Percentiles rank a stretch among this genome's conserved stretches.
Conservation (phyloP, 1,140 invertebrate genomes). For the Euwallacea fornicatus region DNA sequence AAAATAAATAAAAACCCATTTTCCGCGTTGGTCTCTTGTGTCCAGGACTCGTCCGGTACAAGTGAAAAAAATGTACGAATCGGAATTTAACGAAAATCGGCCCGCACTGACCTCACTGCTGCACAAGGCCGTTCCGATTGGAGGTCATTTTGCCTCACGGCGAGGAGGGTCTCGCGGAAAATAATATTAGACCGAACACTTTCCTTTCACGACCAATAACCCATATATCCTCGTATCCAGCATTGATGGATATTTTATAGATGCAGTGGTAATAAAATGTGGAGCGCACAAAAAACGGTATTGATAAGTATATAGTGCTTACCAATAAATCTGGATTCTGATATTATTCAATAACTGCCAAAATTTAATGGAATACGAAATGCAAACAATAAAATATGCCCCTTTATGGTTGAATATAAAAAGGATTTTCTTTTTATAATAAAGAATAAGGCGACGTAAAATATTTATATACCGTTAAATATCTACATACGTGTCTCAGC, state of each 20-base stretch:
- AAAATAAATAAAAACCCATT: too few relatives aligned
- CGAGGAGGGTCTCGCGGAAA: too few relatives aligned
- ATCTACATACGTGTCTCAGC: slow-evolving; percentile 18
- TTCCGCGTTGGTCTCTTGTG: too few relatives aligned
- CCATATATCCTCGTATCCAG: too few relatives aligned
- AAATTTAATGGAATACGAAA: slow-evolving; percentile 35
- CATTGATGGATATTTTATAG: slow-evolving; percentile 1
- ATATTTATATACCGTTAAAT: slow-evolving; percentile 37
- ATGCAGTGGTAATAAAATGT: neutral
- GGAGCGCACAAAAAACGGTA: slow-evolving; percentile 7
- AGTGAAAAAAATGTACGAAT: too few relatives aligned
- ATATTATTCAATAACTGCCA: slow-evolving; percentile 35
- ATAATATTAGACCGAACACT: too few relatives aligned
- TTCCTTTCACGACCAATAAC: too few relatives aligned
- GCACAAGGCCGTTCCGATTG: too few relatives aligned
- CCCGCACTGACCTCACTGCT: too few relatives aligned
- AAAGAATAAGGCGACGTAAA: slow-evolving; percentile 34
- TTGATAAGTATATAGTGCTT: slow-evolving; percentile 24
- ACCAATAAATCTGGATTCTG: slow-evolving; percentile 20
- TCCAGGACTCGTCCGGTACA: too few relatives aligned
- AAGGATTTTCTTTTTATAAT: slow-evolving; percentile 29
- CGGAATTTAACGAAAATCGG: too few relatives aligned
- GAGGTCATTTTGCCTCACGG: too few relatives aligned
- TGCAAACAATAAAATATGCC: slow-evolving; percentile 35
- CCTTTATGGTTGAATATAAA: slow-evolving; percentile 28